These are phyloP conservation scores for Mormyrus proboscirostris DNA, from an alignment of 2,797 vertebrate genomes.

Conservation along the genomic window DNA sequence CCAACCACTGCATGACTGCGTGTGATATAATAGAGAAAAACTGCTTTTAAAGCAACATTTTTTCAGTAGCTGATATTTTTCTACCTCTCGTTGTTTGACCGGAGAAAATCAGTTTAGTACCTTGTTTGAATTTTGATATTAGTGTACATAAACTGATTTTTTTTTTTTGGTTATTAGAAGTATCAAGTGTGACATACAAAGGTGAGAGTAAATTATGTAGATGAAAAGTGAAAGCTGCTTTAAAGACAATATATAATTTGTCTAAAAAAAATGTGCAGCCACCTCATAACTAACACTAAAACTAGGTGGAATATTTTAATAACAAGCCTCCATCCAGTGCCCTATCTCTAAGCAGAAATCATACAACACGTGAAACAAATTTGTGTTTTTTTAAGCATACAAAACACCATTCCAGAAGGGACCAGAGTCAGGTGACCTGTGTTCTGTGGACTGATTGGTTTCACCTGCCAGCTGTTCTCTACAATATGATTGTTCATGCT, in stretches of 20 bases:
- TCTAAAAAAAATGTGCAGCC: neutral
- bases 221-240: neutral
- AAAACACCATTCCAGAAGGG: neutral
- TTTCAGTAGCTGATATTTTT: neutral
- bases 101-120: neutral
- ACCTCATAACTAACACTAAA: neutral
- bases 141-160: neutral
- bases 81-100: neutral
- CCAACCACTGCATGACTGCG: neutral
- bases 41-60: neutral
- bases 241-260: neutral
- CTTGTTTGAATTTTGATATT: neutral
- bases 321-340: neutral
- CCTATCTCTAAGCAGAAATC: neutral
- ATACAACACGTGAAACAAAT: neutral
- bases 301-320: neutral
- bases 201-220: neutral
- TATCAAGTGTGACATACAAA: neutral
- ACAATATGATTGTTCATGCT: neutral
- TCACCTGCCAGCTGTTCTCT: neutral
- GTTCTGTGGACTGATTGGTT: neutral
- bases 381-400: neutral
- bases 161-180: neutral
- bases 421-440: neutral
- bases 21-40: neutral